Base-by-base conservation (phyloP, 2,888 invertebrate species). In the Trachelus troglodyta region DNA sequence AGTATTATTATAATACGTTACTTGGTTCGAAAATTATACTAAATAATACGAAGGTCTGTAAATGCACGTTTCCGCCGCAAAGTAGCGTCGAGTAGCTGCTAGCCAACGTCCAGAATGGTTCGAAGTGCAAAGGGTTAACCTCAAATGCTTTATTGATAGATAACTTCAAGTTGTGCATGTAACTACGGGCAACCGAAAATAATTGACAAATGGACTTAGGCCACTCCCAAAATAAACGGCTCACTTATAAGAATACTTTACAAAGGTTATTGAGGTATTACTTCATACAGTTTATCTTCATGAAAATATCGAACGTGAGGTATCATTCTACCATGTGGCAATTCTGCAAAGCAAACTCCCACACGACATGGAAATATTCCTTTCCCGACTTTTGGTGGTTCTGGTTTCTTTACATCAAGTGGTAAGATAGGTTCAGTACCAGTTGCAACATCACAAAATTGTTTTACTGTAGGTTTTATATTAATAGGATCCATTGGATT, bases 111-210 rank as follows among this genome's bases (percentile, higher is more conserved):
- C 31, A 31, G 31, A 31, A 31, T 31, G 31, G 31, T 31, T 31
- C 31, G 31, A 1, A 31, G 31, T 31, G 31, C 31, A 31, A 31
- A 31, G 31, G 31, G 31, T 31, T 31, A 33, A 79, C 69, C 79
- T 40, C 0, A 79, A 79, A 77, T 79, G 77, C 75, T 79, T 79
- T 35, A 77, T 15, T 77, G 76, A 75, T 77, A 74, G 11, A 79
- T 77, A 75, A 75, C 69, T 15, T 77, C 1, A 79, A 77, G 73
- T 79, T 77, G 75, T 77, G 69, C 30, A 75, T 77, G 69, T 76
- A 77, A 78, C 31, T 34, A 56, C 23, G 15, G 77, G n/a, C 12
- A 77, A 34, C 73, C 68, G 75, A 71, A 75, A 75, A 35, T 3
- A 23, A 69, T 69, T 69, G 69, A 69, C 23, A 69, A 69, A 23